Base-by-base conservation (phyloP, 1,140 invertebrate genomes). In the Macrobrachium nipponense region DNA sequence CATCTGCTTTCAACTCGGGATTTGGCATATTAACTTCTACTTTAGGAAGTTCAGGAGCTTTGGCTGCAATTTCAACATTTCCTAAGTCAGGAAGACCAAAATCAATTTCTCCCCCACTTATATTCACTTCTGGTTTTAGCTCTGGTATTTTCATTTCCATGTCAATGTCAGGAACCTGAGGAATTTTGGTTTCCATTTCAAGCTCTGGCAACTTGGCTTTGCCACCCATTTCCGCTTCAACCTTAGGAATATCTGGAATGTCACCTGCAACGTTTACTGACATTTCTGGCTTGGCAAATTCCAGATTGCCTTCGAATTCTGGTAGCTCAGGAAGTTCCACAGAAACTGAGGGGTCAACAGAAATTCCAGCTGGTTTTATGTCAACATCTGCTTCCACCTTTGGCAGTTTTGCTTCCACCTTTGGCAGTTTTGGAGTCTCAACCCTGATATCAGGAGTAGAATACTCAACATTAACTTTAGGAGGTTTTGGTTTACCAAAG, bases 1-100 rank as follows among this genome's bases (percentile, higher is more conserved):
- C 23, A 14, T 85, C 75, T 20, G 75, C 59, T 58, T 86, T 82
- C n/a, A 87, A 12, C 17, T 87, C 85, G n/a, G 85, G 85, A 61
- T 27, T 23, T n/a, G 17, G 23, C 2, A 27, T 27, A 27, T 80
- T 58, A 76, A 81, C 7, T 8, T 66, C 61, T 64, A 64, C 36
- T 61, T 87, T 61, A 44, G 79, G 78, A 64, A 20, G 1, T 62
- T 68, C n/a, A 2, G 79, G 36, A 11, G 76, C 8, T 12, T 81
- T 80, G 23, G 44, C 77, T 75, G 60, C 70, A 43, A 87, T 15
- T 17, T 87, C 85, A 12, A 81, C 23, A 7, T 87, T 72, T n/a
- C 78, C 78, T 62, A 80, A n/a, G 10, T 76, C 61, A 14, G 79
- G 43, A 36, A 64, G 66, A 36, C 78, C 79, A 44, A 43, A 10